phyloP scores from a whole-genome alignment of 92 coral and sea anemone genomes.

The Zoanthus solanderi region DNA sequence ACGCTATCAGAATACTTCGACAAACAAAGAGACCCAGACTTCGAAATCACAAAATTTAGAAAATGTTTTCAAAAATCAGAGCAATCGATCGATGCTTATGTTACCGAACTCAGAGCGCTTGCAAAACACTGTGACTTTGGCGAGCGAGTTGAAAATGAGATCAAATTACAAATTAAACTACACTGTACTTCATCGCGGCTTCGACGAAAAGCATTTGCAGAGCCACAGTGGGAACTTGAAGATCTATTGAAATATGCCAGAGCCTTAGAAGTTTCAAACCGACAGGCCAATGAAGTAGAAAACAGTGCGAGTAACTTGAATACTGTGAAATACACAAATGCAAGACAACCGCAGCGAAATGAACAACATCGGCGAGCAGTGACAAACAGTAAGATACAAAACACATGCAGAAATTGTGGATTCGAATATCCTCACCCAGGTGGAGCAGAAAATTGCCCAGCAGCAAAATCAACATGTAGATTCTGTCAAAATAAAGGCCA shows the following conservation, averaged over 20 bases:
- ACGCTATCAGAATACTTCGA: not conserved
- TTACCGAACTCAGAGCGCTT: not conserved
- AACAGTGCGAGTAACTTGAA: not conserved
- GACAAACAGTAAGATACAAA: not conserved
- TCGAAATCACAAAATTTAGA: no score
- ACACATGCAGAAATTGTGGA: constrained; percentile 38
- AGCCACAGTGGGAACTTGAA: constrained; percentile 6
- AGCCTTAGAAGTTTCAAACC: constrained; percentile 28
- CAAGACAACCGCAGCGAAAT: not conserved
- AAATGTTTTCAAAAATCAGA: no score
- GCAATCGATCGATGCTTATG: not conserved
- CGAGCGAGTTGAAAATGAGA: not conserved
- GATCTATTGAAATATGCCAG: constrained; percentile 11
- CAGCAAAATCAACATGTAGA: constrained; percentile 31
- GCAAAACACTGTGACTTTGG: constrained; percentile 3
- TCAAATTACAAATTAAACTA: constrained; percentile 27
- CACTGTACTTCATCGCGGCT: constrained; percentile 26
- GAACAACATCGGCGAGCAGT: constrained; percentile 27
- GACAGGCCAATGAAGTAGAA: constrained; percentile 35
- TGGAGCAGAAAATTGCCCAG: constrained; percentile 26
- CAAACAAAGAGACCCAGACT: not conserved
- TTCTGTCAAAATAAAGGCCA: not conserved
- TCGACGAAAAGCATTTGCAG: constrained; percentile 28
- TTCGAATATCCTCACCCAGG: constrained; percentile 34
- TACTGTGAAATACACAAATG: constrained; percentile 1